Percentiles rank a stretch among this genome's conserved stretches.
phyloP scores from a whole-genome alignment of 2,113 vertebrate species.

The Ranitomeya imitator region DNA sequence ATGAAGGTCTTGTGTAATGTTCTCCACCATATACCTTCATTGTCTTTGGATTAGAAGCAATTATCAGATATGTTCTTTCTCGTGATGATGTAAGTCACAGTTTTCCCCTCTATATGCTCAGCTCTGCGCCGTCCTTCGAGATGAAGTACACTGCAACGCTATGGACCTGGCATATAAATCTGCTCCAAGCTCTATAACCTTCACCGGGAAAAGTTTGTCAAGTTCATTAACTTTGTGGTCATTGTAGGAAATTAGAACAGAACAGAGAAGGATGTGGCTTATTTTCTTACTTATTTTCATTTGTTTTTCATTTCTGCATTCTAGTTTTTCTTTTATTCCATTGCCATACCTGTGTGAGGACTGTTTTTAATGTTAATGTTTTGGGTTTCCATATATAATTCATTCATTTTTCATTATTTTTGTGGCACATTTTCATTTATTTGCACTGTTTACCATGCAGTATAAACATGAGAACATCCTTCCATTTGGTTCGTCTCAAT shows the following conservation, averaged over 20 bases:
- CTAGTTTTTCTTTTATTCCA: no score
- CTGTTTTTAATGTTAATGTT: no score
- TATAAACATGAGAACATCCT: no score
- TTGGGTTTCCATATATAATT: no score
- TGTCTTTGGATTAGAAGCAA: slow-evolving; percentile 50
- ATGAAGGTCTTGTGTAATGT: slow-evolving; percentile 42
- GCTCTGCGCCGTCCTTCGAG: not conserved
- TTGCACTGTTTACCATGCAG: no score
- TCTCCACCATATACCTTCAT: slow-evolving; percentile 34
- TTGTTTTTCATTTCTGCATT: no score
- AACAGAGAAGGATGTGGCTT: not conserved
- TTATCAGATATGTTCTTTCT: slow-evolving; percentile 21
- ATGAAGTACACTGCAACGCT: slow-evolving; percentile 31
- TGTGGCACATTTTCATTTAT: no score
- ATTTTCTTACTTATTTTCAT: no score
- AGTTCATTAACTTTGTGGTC: not conserved
- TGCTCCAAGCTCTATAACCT: slow-evolving; percentile 22
- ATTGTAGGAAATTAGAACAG: not conserved
- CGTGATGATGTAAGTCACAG: slow-evolving; percentile 1
- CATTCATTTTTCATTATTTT: no score
- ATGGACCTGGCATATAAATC: slow-evolving; percentile 46
- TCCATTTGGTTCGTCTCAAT: no score
- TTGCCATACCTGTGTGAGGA: no score
- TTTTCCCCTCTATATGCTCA: slow-evolving; percentile 19
- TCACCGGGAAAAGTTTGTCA: slow-evolving; percentile 18